Evolutionary conservation across 2,888 invertebrate species (phyloP), one percentile per base, ranked within the genome.

Genomic region (Eupithecia tripunctaria): DNA sequence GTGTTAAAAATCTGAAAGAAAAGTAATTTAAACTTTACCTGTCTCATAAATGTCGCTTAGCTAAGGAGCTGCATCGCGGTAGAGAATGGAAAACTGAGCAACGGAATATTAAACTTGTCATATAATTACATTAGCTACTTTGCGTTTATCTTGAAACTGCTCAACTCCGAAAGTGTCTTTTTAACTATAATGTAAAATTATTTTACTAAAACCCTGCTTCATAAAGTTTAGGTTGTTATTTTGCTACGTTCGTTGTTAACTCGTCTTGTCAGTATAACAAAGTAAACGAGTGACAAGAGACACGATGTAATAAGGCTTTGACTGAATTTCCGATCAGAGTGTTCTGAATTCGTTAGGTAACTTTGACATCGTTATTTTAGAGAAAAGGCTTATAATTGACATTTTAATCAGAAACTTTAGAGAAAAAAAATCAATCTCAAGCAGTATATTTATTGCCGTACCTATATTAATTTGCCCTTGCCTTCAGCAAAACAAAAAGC

Each of bases 1-100:
- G 14, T 64, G 36, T 73, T 47, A 43, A 66, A 68, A 64, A 70
- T 68, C 56, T 66, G 59, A 68, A 75, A 72, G 67, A 75, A 67
- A 70, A 70, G 25, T 75, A 73, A 77, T 74, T 77, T 65, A 74
- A 72, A 75, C 75, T 77, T 74, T 64, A 64, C 71, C 75, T 76
- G 72, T 76, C 79, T 72, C 68, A 76, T 79, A 73, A 79, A 74
- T 68, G 77, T 76, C 68, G 62, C 73, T 59, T 72, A 65, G 67
- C 67, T 67, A 64, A 71, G 71, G 59, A 71, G 56, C 71, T 78
- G 73, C 75, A 73, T 72, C 73, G 70, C n/a, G 29, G 60, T 59
- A 72, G 64, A 64, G 29, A 75, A 74, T 67, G 71, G 67, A 64
- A 75, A 70, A n/a, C 65, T 66, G 67, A 72, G n/a, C 29, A 8